Evolutionary conservation across 2,888 invertebrate genomes (phyloP).

Genomic region (Choreutis nemorana): DNA sequence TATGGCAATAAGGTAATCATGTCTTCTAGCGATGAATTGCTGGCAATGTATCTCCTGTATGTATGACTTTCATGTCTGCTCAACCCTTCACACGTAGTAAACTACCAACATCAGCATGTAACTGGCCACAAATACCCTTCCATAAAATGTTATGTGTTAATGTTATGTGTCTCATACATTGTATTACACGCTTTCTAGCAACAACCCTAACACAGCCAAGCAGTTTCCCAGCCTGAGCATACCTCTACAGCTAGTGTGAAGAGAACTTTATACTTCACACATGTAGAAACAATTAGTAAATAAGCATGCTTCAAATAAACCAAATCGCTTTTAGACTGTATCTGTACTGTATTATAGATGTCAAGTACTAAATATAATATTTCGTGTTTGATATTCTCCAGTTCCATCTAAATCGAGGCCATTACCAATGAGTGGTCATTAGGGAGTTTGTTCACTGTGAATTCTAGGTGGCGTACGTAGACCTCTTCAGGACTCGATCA

Average conservation of each 20-base stretch:
- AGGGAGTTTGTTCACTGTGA: conserved; percentile 19
- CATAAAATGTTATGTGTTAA: too few relatives aligned
- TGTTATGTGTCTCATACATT: too few relatives aligned
- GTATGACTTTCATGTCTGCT: too few relatives aligned
- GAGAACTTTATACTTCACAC: conserved; percentile 12
- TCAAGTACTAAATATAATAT: conserved; percentile 8
- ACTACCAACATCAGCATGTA: conserved; percentile 14
- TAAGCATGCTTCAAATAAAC: too few relatives aligned
- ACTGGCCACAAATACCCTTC: too few relatives aligned
- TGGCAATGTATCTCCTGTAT: too few relatives aligned
- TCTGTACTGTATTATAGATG: conserved; percentile 6
- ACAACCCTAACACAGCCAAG: too few relatives aligned
- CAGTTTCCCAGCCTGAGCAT: conserved; percentile 31
- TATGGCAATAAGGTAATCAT: conserved; percentile 87
- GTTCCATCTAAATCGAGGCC: conserved; percentile 14
- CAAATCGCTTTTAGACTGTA: conserved; percentile 3
- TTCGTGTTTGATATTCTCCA: conserved; percentile 9
- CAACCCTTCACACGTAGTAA: conserved; percentile 30
- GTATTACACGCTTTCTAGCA: too few relatives aligned
- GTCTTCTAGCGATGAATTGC: conserved; percentile 56
- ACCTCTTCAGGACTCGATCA: conserved; percentile 11
- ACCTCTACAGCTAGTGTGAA: conserved; percentile 13
- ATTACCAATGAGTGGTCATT: conserved; percentile 22
- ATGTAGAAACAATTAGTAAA: conserved; percentile 1
- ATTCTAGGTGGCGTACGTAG: conserved; percentile 19